These are phyloP conservation scores for Lycaon pictus DNA, from an alignment of 2,113 vertebrate genomes.

Conservation along the genomic window DNA sequence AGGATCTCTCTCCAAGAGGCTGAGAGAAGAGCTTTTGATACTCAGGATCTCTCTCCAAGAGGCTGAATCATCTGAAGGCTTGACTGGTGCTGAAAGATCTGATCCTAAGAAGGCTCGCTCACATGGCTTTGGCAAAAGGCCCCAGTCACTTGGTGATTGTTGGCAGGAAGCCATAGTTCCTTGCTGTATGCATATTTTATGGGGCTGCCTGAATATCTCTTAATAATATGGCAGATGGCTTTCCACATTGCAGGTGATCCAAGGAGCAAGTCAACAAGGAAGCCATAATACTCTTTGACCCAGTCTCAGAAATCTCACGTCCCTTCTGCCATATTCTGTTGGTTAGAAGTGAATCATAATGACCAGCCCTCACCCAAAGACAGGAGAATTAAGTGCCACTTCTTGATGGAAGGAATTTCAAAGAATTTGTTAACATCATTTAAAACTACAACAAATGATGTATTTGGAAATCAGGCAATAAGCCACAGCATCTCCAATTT, in stretches of 20 bases:
- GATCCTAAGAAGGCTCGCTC: slow-evolving; percentile 14
- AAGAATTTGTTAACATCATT: neutral
- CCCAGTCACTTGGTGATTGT: neutral
- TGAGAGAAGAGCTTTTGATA: no score
- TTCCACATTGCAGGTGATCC: neutral
- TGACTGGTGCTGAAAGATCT: neutral
- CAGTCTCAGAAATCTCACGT: neutral
- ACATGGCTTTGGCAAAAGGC: neutral
- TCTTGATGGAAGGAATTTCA: neutral
- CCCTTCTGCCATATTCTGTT: neutral
- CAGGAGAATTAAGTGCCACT: neutral
- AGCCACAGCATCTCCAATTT: neutral
- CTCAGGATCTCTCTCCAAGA: neutral
- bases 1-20: neutral
- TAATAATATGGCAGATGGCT: neutral
- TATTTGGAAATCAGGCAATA: neutral
- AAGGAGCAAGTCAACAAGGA: neutral
- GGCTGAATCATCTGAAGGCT: neutral
- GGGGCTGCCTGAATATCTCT: neutral
- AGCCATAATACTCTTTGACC: neutral
- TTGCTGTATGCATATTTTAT: neutral
- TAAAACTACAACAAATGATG: slow-evolving; percentile 18
- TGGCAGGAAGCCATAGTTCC: neutral
- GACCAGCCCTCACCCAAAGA: neutral
- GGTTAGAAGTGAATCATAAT: neutral